Base-by-base conservation (phyloP, 2,888 invertebrate species). In the Molorchus minor region DNA sequence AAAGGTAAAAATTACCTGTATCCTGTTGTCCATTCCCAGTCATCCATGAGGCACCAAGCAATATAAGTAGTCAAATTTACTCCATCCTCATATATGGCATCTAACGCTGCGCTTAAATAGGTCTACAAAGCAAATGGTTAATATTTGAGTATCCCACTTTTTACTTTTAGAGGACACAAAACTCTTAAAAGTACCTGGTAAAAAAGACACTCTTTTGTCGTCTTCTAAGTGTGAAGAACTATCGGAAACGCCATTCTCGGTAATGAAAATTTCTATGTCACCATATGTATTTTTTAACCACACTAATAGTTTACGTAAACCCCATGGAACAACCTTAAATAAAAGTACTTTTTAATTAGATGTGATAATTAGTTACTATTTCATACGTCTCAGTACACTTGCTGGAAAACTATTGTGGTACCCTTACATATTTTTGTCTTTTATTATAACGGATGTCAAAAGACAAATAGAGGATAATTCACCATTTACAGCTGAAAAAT, bases 191-290 rank as follows among this genome's bases (percentile, higher is more conserved):
- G n/a, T n/a, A n/a, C n/a, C n/a, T n/a, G n/a, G n/a, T n/a, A n/a
- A n/a, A n/a, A n/a, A n/a, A n/a, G n/a, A n/a, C n/a, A n/a, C n/a
- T n/a, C n/a, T n/a, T n/a, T n/a, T n/a, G n/a, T n/a, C n/a, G n/a
- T n/a, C n/a, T 0, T 54, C 47, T 2, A 57, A 21, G n/a, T 1
- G 0, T 61, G 20, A 41, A 25, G 16, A 33, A 3, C 3, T 33
- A 19, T 83, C 82, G 1, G 85, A 80, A 77, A 81, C 82, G 0
- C 86, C 86, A 56, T 85, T 86, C 69, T 85, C 87, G 0, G 84
- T 83, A 1, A 87, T 71, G 45, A 81, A 81, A 3, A 87, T 78
- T 33, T 82, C 77, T 0, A 84, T 83, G 68, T 85, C 83, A 41
- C 81, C 77, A 33, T 69, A 67, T 16, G 41, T 59, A 67, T 71